A percentile compares a stretch with the other conserved stretches of the same genome.
These are phyloP conservation scores for Austrolebias charrua DNA, from an alignment of 2,797 vertebrate genomes.

Conservation along the genomic window DNA sequence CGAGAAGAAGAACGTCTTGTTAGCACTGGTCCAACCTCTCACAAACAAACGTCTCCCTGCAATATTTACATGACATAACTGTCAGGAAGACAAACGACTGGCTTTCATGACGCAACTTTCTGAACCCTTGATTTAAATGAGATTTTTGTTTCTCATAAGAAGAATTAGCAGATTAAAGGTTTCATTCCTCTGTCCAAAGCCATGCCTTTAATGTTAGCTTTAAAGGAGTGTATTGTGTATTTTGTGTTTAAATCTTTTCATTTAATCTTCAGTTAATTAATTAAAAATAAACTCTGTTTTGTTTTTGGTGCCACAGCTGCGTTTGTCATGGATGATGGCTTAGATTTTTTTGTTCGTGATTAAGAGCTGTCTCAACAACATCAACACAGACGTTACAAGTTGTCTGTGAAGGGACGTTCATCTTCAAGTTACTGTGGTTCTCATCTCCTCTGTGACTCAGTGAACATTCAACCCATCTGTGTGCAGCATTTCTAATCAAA, in stretches of 20 bases:
- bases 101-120: background rate
- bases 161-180: background rate
- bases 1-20: constrained; percentile 17
- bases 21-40: constrained; percentile 15
- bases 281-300: background rate
- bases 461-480: constrained; percentile 27
- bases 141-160: background rate
- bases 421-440: constrained; percentile 18
- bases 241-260: background rate
- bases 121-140: constrained; percentile 8
- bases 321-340: background rate
- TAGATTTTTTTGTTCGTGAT: background rate
- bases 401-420: constrained; percentile 4
- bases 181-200: constrained; percentile 2
- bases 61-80: constrained; percentile 14
- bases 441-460: constrained; percentile 40
- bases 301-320: constrained; percentile 1
- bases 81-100: constrained; percentile 30
- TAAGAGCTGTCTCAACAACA: constrained; percentile 11
- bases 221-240: background rate
- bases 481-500: constrained; percentile 31
- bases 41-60: background rate
- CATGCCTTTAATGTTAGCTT: background rate
- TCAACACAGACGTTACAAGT: background rate
- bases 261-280: background rate